phyloP scores from a whole-genome alignment of 2,888 invertebrate species.

The Anagyrus pseudococci region DNA sequence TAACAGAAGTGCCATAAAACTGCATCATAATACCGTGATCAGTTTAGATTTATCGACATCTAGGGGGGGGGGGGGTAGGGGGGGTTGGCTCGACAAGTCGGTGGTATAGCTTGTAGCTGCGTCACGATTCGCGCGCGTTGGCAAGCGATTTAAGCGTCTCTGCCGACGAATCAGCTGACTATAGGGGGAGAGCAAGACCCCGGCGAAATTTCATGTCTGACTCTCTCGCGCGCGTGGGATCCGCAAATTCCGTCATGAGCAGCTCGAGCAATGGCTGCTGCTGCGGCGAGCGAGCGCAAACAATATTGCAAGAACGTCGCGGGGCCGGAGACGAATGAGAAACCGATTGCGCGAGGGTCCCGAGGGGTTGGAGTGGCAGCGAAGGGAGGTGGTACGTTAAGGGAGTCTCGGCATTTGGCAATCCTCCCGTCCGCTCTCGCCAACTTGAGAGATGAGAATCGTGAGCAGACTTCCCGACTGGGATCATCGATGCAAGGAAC shows the following conservation, averaged over 20 bases:
- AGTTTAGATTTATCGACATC: too few relatives aligned
- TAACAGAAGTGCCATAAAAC: conserved; percentile 11
- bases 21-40: conserved; percentile 22
- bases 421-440: conserved; percentile 42
- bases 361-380: background rate
- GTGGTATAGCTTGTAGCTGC: too few relatives aligned
- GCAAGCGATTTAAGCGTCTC: conserved; percentile 15
- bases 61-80: too few relatives aligned
- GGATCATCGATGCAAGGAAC: conserved; percentile 41
- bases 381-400: conserved; percentile 35
- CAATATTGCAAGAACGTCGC: conserved; percentile 39
- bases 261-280: too few relatives aligned
- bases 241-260: too few relatives aligned
- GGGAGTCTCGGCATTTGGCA: conserved; percentile 42
- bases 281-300: conserved; percentile 25
- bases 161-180: too few relatives aligned
- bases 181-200: too few relatives aligned
- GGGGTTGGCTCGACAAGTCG: background rate
- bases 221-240: background rate
- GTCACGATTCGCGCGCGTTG: conserved; percentile 6
- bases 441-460: conserved; percentile 44
- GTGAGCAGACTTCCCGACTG: conserved; percentile 42
- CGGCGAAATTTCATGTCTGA: too few relatives aligned
- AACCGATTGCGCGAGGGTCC: conserved; percentile 38
- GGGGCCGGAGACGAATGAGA: conserved; percentile 41